phyloP scores from a whole-genome alignment of 2,888 invertebrate species.

The Schrankia costaestrigalis region DNA sequence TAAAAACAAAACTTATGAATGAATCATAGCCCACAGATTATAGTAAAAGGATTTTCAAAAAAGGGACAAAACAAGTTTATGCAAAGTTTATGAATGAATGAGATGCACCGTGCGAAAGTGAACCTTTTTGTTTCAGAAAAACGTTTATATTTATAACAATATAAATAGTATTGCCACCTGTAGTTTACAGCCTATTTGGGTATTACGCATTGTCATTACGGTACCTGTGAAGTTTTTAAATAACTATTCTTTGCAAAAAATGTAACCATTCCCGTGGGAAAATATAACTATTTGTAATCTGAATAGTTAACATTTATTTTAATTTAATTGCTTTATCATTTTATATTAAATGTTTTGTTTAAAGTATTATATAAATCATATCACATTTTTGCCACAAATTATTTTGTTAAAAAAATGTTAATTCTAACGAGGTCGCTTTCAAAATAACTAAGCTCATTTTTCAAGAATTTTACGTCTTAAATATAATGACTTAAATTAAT shows the following conservation, averaged over 20 bases:
- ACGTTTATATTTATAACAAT: conserved; percentile 19
- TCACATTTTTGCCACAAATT: no score
- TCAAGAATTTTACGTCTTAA: no score
- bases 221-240: conserved; percentile 16
- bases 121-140: conserved; percentile 15
- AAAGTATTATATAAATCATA: no score
- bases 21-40: conserved; percentile 10
- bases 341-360: no score
- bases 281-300: conserved; percentile 4
- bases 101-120: conserved; percentile 17
- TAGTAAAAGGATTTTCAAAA: conserved; percentile 19
- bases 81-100: conserved; percentile 19
- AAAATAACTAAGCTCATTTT: no score
- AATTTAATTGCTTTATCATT: no score
- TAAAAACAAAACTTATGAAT: conserved; percentile 17
- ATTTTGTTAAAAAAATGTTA: no score
- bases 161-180: conserved; percentile 31
- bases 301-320: no score
- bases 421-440: no score
- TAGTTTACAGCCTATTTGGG: conserved; percentile 25
- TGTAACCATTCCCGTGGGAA: conserved; percentile 31
- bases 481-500: no score
- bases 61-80: conserved; percentile 18
- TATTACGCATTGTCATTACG: conserved; percentile 24
- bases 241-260: conserved; percentile 16